phyloP scores from a whole-genome alignment of 2,797 vertebrate genomes.

The Brachyrhaphis roseni region DNA sequence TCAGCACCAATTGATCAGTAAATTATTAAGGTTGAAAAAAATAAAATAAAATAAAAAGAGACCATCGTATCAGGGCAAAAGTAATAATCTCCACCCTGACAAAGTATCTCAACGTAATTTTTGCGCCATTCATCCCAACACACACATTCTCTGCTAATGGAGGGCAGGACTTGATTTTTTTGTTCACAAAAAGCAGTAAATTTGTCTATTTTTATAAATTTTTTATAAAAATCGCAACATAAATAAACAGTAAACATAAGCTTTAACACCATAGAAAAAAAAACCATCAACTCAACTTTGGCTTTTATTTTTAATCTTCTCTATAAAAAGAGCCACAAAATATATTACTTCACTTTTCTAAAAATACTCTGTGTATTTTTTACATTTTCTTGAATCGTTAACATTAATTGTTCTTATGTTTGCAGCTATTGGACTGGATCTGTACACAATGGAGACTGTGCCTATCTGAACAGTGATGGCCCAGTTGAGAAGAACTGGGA shows the following conservation, averaged over 20 bases:
- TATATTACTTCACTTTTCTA: neutral
- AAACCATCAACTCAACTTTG: neutral
- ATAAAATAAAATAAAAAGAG: too few relatives aligned
- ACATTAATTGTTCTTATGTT: slow-evolving; percentile 8
- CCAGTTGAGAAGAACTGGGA: slow-evolving; percentile 63
- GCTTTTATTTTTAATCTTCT: neutral
- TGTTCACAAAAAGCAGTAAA: neutral
- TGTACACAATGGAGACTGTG: slow-evolving; percentile 45
- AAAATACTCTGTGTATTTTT: neutral
- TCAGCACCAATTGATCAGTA: neutral
- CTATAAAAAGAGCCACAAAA: neutral
- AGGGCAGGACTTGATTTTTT: neutral
- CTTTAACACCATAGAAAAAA: neutral
- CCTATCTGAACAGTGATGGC: slow-evolving; percentile 22
- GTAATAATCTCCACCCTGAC: neutral
- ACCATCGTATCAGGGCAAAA: too few relatives aligned
- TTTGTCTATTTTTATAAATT: neutral
- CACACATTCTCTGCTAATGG: neutral
- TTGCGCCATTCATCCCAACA: neutral
- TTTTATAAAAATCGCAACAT: neutral
- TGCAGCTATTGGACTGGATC: slow-evolving; percentile 65
- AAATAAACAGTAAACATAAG: neutral
- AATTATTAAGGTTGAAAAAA: neutral
- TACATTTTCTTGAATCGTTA: neutral
- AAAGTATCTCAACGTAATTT: neutral